Percentiles rank a stretch among this genome's conserved stretches.
These are phyloP conservation scores for Ifrita kowaldi DNA, from an alignment of 2,113 vertebrate species.

Conservation along the genomic window DNA sequence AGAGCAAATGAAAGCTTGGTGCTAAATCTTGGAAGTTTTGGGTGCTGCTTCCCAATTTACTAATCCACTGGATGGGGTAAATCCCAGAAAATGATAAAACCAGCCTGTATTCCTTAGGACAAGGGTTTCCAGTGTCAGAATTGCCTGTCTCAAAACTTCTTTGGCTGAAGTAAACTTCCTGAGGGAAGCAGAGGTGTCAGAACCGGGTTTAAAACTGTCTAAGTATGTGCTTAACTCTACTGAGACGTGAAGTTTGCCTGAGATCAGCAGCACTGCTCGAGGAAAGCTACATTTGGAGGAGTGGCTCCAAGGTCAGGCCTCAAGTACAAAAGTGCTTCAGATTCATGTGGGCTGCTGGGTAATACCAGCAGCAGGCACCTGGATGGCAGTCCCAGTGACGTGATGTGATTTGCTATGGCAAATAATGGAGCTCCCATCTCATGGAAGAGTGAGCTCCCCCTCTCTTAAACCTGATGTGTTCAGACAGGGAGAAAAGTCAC, in stretches of 20 bases:
- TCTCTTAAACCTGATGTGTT: neutral
- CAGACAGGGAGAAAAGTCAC: neutral
- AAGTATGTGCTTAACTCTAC: conserved; percentile 21
- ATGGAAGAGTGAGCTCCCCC: neutral
- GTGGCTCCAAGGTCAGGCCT: conserved; percentile 3
- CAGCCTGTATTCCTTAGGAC: neutral
- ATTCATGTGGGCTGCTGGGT: neutral
- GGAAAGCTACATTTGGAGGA: neutral
- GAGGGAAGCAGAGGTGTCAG: neutral
- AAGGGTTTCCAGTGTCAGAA: neutral
- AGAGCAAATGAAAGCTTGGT: neutral
- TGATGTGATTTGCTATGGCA: neutral
- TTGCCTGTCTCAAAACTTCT: neutral
- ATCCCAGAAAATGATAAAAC: neutral
- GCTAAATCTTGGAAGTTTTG: neutral
- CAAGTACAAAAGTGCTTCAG: neutral
- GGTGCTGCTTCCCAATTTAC: neutral
- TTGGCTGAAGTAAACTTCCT: neutral
- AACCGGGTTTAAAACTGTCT: neutral
- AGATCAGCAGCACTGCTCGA: neutral
- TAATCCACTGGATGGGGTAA: neutral
- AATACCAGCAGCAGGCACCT: neutral
- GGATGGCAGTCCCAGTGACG: neutral
- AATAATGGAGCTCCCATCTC: neutral
- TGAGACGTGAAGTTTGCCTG: conserved; percentile 13